Conservation (phyloP, 2,888 invertebrate species). For the Chymomyza procnemis region DNA sequence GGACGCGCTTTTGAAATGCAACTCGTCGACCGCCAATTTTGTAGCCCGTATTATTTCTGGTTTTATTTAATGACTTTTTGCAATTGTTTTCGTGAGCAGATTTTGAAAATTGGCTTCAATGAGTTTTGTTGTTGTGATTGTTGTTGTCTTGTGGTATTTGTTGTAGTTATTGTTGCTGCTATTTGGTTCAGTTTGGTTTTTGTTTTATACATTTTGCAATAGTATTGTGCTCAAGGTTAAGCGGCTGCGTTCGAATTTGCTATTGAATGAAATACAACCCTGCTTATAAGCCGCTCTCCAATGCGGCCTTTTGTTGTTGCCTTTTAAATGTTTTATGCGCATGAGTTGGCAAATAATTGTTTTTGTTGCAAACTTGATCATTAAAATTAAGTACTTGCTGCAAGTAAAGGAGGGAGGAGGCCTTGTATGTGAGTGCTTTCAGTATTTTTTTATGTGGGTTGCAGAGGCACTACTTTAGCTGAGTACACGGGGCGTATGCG, state of each 20-base stretch:
- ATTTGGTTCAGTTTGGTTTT: conserved; percentile 8
- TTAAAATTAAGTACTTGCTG: conserved; percentile 55
- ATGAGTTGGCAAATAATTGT: conserved; percentile 64
- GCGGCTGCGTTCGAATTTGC: conserved; percentile 54
- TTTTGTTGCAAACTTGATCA: conserved; percentile 38
- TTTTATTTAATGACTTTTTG: conserved; percentile 67
- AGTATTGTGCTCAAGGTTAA: conserved; percentile 57
- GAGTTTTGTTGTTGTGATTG: conserved; percentile 25
- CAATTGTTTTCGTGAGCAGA: conserved; percentile 73
- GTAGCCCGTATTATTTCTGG: conserved; percentile 51
- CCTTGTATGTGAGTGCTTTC: conserved; percentile 31
- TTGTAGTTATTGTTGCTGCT: conserved; percentile 23
- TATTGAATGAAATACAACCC: conserved; percentile 61
- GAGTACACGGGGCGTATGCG: not conserved
- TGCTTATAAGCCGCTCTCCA: conserved; percentile 43
- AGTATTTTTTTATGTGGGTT: conserved; percentile 57
- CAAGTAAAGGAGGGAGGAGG: conserved; percentile 11
- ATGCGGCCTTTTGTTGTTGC: conserved; percentile 43
- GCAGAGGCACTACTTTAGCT: conserved; percentile 20
- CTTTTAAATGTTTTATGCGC: conserved; percentile 39
- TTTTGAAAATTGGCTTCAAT: conserved; percentile 65
- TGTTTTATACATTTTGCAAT: conserved; percentile 26
- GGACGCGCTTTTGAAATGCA: conserved; percentile 56
- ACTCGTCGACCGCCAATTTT: conserved; percentile 37
- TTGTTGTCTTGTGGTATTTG: conserved; percentile 21